Evolutionary conservation across 2,888 invertebrate genomes (phyloP), one percentile per base, ranked within the genome.

Genomic region (Teleogryllus oceanicus): DNA sequence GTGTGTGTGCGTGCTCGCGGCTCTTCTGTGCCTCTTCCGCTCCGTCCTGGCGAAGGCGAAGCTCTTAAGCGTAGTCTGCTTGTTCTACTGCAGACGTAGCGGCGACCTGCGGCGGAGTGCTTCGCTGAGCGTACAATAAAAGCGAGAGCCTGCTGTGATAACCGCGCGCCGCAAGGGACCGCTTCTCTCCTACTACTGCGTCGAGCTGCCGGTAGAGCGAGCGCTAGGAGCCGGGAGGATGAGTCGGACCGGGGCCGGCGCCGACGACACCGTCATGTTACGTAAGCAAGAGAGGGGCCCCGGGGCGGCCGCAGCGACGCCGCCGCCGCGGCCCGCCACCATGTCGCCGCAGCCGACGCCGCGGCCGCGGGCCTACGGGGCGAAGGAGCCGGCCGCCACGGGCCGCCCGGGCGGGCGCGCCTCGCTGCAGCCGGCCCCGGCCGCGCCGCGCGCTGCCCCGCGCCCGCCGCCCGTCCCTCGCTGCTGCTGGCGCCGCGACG

Each of bases 401-500:
- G n/a, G 62, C n/a, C 62, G 62, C 16, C 62, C 62, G 4, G 62
- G 16, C 62, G 62, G 16, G 16, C 8, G 4, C 16, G 16, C 8
- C 62, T 18, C 62, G 62, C 13, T 62, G 62, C 62, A 62, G 62
- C n/a, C 62, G 8, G 1, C 12, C 51, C 51, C 51, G 51, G 21
- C 62, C n/a, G 62, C 62, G 62, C n/a, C 62, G 62, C 11, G 13
- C 62, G 62, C 62, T 62, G 62, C 62, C 62, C 62, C 74, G 49
- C 24, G 18, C 49, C 79, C 20, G 79, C 62, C 51, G 74, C 24
- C 62, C 18, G 13, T 62, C 51, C 51, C 62, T 76, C 50, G 77
- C 49, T 77, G 77, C 20, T 49, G 62, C 76, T 79, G 50, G 51
- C 79, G 76, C 76, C 49, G 75, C 50, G 75, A 24, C 79, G 76